Conservation (phyloP, 2,113 vertebrate species). For the Daubentonia madagascariensis region DNA sequence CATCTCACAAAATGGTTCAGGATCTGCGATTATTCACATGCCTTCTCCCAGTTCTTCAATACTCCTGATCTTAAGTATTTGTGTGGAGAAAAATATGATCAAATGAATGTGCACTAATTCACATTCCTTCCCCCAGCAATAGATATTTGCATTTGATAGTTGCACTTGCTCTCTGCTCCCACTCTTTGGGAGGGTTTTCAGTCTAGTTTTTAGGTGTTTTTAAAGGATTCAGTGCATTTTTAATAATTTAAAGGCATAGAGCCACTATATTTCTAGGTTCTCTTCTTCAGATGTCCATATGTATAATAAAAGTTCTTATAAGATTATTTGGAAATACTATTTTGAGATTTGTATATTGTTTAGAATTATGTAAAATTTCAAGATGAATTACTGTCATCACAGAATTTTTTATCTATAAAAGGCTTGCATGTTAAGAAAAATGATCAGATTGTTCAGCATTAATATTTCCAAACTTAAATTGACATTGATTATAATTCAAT, state of each 20-base stretch:
- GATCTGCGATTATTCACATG: neutral
- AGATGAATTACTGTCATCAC: neutral
- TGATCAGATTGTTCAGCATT: neutral
- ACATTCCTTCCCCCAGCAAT: neutral
- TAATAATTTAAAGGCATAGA: neutral
- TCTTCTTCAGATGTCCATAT: neutral
- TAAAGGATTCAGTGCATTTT: neutral
- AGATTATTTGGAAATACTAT: constrained; percentile 1
- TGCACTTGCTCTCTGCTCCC: neutral
- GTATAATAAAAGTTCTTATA: neutral
- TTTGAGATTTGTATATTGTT: neutral
- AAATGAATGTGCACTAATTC: neutral
- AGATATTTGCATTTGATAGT: neutral
- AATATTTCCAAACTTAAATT: neutral
- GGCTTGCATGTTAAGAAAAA: neutral
- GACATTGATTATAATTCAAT: neutral
- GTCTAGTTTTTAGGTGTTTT: neutral
- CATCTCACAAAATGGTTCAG: neutral
- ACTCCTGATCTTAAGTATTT: neutral
- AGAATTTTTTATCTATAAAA: neutral
- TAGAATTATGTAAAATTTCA: constrained; percentile 27
- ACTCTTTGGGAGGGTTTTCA: neutral
- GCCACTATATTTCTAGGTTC: neutral
- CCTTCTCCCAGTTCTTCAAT: neutral
- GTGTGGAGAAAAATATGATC: neutral